Evolutionary conservation across 2,888 invertebrate species (phyloP), one percentile per base, ranked within the genome.

Genomic region (Campaea margaritaria): DNA sequence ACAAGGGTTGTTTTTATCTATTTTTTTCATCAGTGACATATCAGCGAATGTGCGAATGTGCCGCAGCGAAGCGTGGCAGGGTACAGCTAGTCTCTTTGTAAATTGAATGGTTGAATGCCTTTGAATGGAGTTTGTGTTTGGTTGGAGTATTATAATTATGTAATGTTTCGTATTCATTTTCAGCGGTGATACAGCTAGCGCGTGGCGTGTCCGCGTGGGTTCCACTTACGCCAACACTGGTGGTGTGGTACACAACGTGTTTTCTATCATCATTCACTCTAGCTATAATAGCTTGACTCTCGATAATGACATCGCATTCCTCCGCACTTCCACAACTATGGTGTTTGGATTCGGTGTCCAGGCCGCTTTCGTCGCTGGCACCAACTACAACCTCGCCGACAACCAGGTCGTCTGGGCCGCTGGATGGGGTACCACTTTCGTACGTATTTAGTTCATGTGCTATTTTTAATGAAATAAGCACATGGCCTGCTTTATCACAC

Each of bases 371-470:
- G 79, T 91, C 15, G 77, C 81, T 21, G 75, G 83, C 0, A 28
- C 79, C 8, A 78, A 72, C 39, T 79, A 79, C 58, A 73, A 78
- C 44, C 67, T 85, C 7, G 74, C 65, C 2, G 82, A 79, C 21
- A 79, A 85, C 56, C 75, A 76, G 39, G 66, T 68, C 4, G 84
- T 87, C 1, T 80, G 84, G 74, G 84, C 89, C 13, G 76, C 81
- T 38, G 93, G 93, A 62, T 92, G 89, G 90, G 89, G 91, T n/a
- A 54, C 60, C 0, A 81, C 70, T 42, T 66, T 67, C 15, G 84
- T 86, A 64, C 79, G 79, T 74, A 21, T 2, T 39, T 8, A 3
- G 36, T 13, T 39, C 14, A 39, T 14, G 8, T 36, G 13, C 28
- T 31, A 9, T 9, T 21, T 21, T 21, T 21, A n/a, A n/a, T n/a